phyloP scores from a whole-genome alignment of 2,888 invertebrate genomes.

The Cynaeus angustus region DNA sequence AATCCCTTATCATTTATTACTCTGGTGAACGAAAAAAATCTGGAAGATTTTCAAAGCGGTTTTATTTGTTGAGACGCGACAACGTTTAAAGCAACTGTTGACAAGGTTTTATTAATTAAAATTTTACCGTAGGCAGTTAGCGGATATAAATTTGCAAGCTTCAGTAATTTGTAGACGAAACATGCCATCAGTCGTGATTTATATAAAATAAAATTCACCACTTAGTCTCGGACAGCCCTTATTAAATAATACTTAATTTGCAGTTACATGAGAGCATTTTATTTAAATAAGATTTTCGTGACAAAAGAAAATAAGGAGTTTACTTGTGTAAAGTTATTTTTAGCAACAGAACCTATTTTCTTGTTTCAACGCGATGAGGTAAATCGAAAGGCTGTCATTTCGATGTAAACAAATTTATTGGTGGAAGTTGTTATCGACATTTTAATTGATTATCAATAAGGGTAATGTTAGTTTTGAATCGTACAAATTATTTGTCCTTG shows the following conservation, averaged over 20 bases:
- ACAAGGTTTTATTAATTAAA: slow-evolving; percentile 15
- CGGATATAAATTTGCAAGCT: neutral
- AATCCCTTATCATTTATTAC: slow-evolving; percentile 59
- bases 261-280: slow-evolving; percentile 10
- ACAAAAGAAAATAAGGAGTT: slow-evolving; percentile 25
- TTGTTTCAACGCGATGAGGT: slow-evolving; percentile 20
- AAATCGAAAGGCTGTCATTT: slow-evolving; percentile 26
- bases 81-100: slow-evolving; percentile 5
- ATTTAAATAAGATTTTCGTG: slow-evolving; percentile 30
- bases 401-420: slow-evolving; percentile 32
- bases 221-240: too few species aligned
- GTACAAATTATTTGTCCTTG: too few species aligned
- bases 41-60: slow-evolving; percentile 25
- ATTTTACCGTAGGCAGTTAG: neutral
- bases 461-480: neutral
- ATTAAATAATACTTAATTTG: slow-evolving; percentile 19
- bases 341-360: slow-evolving; percentile 28
- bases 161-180: neutral
- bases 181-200: neutral
- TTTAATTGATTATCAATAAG: slow-evolving; percentile 42
- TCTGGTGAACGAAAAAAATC: slow-evolving; percentile 32
- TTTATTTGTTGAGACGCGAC: slow-evolving; percentile 9
- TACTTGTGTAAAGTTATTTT: slow-evolving; percentile 39
- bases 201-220: too few species aligned
- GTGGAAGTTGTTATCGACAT: slow-evolving; percentile 27